Base-by-base conservation (phyloP, 2,888 invertebrate genomes). In the Drosophila lacicola region DNA sequence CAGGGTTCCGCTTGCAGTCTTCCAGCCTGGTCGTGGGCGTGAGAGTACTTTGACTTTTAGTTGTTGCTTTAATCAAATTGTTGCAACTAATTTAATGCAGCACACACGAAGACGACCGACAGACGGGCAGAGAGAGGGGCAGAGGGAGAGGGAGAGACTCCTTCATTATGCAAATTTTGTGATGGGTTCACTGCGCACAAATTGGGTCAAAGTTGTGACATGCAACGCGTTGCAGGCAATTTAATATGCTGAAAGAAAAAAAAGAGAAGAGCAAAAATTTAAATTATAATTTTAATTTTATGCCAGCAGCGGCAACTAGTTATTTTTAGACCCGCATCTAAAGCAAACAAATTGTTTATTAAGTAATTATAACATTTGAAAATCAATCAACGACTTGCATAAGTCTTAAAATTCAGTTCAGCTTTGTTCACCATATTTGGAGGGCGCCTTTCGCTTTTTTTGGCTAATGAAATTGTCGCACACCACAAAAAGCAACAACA, bases 401-500 rank as follows among this genome's bases (percentile, higher is more conserved):
- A 82, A 84, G 51, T 58, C 47, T 29, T 17, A 57, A 53, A 29
- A 66, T 53, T 53, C 17, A 68, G 62, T 62, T 62, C 54, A 46
- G 50, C 54, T 63, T 63, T 33, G 67, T 47, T 46, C 60, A 36
- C 84, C 87, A 74, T 56, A 44, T 78, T 58, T 41, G 78, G 70
- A 25, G 44, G 39, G 46, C 60, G 78, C 82, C 85, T 87, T 84
- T 87, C 74, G 81, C 78, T 81, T 78, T 80, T 79, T 70, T 78
- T 70, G 80, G 79, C 85, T 84, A 84, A 84, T 87, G 82, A 78
- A 84, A 87, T 87, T 84, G 83, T 84, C 88, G 72, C 88, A 74
- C 41, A 79, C 55, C 60, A 58, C 60, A 78, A 37, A 62, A 63
- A 60, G 25, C 50, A 50, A 36, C 58, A 46, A 53, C 34, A 63